phyloP scores from a whole-genome alignment of 2,888 invertebrate species.

The Drymonia ruficornis region DNA sequence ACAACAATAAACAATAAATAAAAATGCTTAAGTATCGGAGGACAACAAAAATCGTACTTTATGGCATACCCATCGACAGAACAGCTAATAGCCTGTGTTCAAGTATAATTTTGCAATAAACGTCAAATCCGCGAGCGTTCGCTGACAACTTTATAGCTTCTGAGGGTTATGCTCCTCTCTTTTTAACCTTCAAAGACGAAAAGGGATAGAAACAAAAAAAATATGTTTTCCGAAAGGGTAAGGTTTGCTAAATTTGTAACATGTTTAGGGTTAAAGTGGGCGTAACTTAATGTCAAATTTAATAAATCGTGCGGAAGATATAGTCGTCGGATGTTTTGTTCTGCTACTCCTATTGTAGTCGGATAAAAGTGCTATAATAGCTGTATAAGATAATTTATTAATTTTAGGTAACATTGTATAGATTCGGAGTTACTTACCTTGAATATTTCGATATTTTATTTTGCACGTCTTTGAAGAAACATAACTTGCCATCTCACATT shows the following conservation, averaged over 20 bases:
- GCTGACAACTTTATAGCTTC: conserved; percentile 56
- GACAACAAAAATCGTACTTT: neutral
- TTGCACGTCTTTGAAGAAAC: too few relatives aligned
- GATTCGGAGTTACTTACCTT: too few relatives aligned
- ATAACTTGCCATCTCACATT: too few relatives aligned
- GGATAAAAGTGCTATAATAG: too few relatives aligned
- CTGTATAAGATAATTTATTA: too few relatives aligned
- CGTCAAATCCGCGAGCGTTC: conserved; percentile 50
- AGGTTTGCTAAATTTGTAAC: conserved; percentile 50
- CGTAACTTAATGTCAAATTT: conserved; percentile 71
- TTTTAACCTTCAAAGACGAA: conserved; percentile 29
- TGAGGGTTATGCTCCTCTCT: conserved; percentile 39
- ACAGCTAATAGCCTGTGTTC: conserved; percentile 34
- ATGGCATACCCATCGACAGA: conserved; percentile 20
- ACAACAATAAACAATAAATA: too few relatives aligned
- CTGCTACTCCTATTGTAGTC: conserved; percentile 7
- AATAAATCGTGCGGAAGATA: conserved; percentile 76
- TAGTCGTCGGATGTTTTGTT: conserved; percentile 38
- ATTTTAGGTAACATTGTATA: too few relatives aligned
- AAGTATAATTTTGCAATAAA: conserved; percentile 72
- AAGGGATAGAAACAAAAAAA: conserved; percentile 25
- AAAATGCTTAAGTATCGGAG: neutral
- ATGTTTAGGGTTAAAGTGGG: conserved; percentile 72
- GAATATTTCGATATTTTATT: too few relatives aligned
- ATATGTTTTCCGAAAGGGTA: conserved; percentile 45